Conservation (phyloP, 2,113 vertebrate genomes). For the Solenodon paradoxus region DNA sequence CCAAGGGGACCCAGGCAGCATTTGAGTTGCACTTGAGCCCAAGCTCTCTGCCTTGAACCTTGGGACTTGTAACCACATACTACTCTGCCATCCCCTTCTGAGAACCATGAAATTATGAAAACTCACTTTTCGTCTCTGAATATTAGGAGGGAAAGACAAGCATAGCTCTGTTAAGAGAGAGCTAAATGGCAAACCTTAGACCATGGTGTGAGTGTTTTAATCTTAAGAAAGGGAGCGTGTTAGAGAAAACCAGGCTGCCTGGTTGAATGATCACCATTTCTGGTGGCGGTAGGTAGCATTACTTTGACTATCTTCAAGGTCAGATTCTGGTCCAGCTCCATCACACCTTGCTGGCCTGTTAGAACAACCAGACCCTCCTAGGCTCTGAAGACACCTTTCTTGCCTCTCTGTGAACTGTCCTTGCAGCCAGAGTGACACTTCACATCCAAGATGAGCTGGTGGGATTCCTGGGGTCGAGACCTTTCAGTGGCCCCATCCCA, state of each 20-base stretch:
- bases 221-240: not conserved
- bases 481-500: not conserved
- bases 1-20: not conserved
- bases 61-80: not conserved
- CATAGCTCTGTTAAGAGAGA: not conserved
- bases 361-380: not conserved
- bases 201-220: not conserved
- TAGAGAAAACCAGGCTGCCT: not conserved
- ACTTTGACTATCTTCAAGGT: not conserved
- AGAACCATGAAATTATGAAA: not conserved
- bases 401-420: not conserved
- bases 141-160: not conserved
- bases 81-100: not conserved
- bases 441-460: not conserved
- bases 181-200: not conserved
- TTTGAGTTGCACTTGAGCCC: not conserved
- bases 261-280: not conserved
- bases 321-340: fast-evolving
- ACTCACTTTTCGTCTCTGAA: not conserved
- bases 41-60: not conserved
- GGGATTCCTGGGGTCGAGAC: not conserved
- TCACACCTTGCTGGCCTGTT: not conserved
- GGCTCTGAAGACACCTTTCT: fast-evolving
- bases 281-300: not conserved
- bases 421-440: not conserved